Conservation (phyloP, 2,888 invertebrate genomes). For the Campaea margaritaria region DNA sequence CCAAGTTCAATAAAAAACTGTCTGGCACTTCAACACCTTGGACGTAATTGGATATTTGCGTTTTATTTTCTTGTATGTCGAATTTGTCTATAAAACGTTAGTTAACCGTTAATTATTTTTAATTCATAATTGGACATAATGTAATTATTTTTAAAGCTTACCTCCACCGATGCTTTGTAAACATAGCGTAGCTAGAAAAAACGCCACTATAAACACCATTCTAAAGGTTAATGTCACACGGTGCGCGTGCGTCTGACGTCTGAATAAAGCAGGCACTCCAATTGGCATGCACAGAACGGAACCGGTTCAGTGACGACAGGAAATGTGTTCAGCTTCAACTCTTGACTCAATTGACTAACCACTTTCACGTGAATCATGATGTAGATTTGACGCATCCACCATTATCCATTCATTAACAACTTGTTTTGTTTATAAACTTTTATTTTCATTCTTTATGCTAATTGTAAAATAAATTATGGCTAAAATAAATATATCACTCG, state of each 20-base stretch:
- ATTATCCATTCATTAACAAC: conserved; percentile 10
- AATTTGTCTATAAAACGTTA: conserved; percentile 33
- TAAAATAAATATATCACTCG: conserved; percentile 38
- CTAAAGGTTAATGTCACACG: conserved; percentile 47
- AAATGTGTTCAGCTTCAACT: conserved; percentile 55
- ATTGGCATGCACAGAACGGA: conserved; percentile 65
- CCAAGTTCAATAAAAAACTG: conserved; percentile 59
- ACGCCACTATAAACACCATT: conserved; percentile 43
- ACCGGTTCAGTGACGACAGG: conserved; percentile 71
- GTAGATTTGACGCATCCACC: conserved; percentile 16
- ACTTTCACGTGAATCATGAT: conserved; percentile 65
- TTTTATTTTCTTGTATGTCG: conserved; percentile 40
- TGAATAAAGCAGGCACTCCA: conserved; percentile 68
- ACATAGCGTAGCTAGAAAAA: conserved; percentile 41
- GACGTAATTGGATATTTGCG: conserved; percentile 32
- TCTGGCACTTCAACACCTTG: conserved; percentile 65
- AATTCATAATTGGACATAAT: not conserved
- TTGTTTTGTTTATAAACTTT: not conserved
- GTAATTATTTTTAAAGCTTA: conserved; percentile 19
- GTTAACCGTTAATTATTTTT: not conserved
- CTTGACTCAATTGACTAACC: conserved; percentile 40
- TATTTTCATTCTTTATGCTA: not conserved
- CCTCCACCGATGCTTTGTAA: conserved; percentile 32
- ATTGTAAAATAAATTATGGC: conserved; percentile 6
- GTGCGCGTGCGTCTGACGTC: conserved; percentile 62